Conservation (phyloP, 2,888 invertebrate genomes). For the Netelia inedita region DNA sequence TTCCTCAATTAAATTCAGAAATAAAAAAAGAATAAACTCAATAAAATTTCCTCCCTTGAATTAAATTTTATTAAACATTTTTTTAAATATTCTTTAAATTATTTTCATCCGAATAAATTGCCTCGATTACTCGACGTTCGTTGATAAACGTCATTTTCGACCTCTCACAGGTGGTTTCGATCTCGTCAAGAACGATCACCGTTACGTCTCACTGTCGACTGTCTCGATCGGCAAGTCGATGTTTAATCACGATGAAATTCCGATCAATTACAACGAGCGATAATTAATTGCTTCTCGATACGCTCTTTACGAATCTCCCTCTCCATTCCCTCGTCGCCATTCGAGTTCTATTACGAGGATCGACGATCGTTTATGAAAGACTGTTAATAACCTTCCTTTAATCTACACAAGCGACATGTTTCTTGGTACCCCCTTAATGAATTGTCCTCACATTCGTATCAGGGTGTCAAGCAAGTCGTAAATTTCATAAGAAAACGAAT, state of each 20-base stretch:
- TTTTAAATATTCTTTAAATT: too few species aligned
- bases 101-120: too few species aligned
- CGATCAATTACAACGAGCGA: conserved; percentile 66
- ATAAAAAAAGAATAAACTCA: too few species aligned
- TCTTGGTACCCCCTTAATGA: conserved; percentile 61
- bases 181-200: conserved; percentile 17
- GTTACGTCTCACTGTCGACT: conserved; percentile 40
- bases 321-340: not conserved
- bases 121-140: too few species aligned
- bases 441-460: conserved; percentile 43
- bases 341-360: conserved; percentile 39
- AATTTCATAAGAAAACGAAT: conserved; percentile 50
- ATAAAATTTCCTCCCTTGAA: too few species aligned
- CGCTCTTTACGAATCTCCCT: not conserved
- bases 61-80: too few species aligned
- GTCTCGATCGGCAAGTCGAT: conserved; percentile 48
- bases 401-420: conserved; percentile 22
- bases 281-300: conserved; percentile 64
- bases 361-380: conserved; percentile 55
- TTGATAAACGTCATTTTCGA: too few species aligned
- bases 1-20: too few species aligned
- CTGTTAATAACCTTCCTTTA: conserved; percentile 34
- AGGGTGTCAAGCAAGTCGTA: conserved; percentile 41
- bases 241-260: conserved; percentile 65
- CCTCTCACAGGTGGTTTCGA: too few species aligned